Evolutionary conservation across 2,888 invertebrate genomes (phyloP).

Genomic region (Scaptodrosophila latifasciaeformis): DNA sequence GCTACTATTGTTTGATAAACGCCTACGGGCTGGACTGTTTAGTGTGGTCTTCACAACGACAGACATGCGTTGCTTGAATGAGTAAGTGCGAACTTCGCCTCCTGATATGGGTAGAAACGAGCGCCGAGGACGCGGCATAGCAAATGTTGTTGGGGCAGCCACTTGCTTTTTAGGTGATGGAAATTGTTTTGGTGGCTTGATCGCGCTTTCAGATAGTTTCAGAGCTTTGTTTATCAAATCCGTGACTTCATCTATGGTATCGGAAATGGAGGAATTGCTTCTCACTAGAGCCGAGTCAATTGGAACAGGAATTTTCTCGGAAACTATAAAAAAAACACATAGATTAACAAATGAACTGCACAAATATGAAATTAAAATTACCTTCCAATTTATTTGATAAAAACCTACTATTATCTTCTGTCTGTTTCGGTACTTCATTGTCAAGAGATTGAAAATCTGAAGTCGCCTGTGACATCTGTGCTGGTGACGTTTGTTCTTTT

Average conservation of each 20-base stretch:
- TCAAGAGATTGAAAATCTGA: too few species aligned
- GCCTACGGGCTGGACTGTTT: slow-evolving; percentile 70
- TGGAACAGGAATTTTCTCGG: too few species aligned
- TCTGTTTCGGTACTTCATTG: too few species aligned
- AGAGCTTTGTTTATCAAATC: slow-evolving; percentile 58
- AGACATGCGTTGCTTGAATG: slow-evolving; percentile 69
- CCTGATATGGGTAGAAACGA: slow-evolving; percentile 41
- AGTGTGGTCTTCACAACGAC: slow-evolving; percentile 71
- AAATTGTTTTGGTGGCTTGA: slow-evolving; percentile 10
- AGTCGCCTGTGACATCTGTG: too few species aligned
- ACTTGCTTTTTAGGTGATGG: slow-evolving; percentile 4
- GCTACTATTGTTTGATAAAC: slow-evolving; percentile 21
- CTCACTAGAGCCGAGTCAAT: too few species aligned
- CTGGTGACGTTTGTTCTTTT: too few species aligned
- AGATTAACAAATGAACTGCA: too few species aligned
- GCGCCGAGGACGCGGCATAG: slow-evolving; percentile 36
- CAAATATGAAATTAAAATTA: too few species aligned
- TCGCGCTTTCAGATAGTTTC: slow-evolving; percentile 43
- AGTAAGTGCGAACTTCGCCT: slow-evolving; percentile 44
- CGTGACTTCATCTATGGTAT: slow-evolving; percentile 55
- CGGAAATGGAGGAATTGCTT: too few species aligned
- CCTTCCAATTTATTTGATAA: slow-evolving; percentile 9
- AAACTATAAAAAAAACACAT: too few species aligned
- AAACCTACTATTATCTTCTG: too few species aligned
- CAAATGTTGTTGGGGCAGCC: not conserved